Base-by-base conservation (phyloP, 2,113 vertebrate genomes). In the Trogon surrucura region DNA sequence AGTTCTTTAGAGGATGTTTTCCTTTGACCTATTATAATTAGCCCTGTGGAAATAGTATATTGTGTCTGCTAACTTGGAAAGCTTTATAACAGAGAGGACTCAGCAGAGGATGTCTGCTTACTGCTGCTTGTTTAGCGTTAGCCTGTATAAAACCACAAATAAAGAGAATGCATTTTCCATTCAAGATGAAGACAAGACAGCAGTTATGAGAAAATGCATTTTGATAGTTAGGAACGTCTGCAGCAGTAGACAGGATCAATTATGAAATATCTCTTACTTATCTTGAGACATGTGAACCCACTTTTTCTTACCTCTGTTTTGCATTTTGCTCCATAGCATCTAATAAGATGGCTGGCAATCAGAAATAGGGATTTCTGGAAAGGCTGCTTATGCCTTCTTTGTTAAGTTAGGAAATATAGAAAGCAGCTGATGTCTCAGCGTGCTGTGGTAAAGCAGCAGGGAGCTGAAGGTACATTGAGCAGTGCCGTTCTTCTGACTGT, bases 11-110 rank as follows among this genome's bases (percentile, higher is more conserved):
- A 93, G 23, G 54, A 73, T 83, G 53, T 80, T 85, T 80, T 75
- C 34, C 13, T 95, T 91, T 80, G 54, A 41, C 50, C n/a, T 87
- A 5, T 65, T 91, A n/a, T 70, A 66, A 91, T 77, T 65, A 81
- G 16, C 29, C 47, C 66, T 20, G 18, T 77, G 62, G 66, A 91
- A 89, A 62, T 18, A 71, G 6, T 32, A 32, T 74, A 34, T 71
- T 79, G 7, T 69, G 30, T 62, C 29, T 86, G 29, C 71, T 62
- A 38, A 23, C 27, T 74, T 44, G 44, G 25, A 58, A 82, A 66
- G 6, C 50, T 89, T 79, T 72, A 65, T 61, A 25, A 61, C 8
- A 60, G 36, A n/a, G 20, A 48, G 14, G 17, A 30, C 16, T 16
- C 26, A 50, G 17, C 48, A 67, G 48, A 34, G 45, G 32, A 69